phyloP scores from a whole-genome alignment of 1,140 invertebrate species.

The Berghia stephanieae region DNA sequence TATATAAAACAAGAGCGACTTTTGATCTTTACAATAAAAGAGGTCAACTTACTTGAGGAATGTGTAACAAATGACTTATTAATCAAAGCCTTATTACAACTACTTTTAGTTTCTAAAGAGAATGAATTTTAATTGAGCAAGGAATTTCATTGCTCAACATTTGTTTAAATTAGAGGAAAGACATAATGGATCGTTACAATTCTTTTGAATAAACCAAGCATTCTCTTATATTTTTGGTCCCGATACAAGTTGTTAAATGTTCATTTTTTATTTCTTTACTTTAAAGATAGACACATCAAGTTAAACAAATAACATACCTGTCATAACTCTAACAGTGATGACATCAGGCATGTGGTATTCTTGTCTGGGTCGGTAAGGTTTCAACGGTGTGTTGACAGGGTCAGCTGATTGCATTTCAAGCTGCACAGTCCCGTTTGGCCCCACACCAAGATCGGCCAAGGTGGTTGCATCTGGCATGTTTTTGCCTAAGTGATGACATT shows the following conservation, averaged over 20 bases:
- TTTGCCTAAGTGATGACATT: constrained; percentile 54
- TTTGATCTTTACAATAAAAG: no score
- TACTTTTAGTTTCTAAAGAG: no score
- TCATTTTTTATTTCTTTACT: neutral
- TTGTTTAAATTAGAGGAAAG: no score
- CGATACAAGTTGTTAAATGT: neutral
- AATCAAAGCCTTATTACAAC: no score
- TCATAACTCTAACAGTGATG: constrained; percentile 62
- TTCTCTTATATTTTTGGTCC: neutral
- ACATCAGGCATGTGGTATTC: constrained; percentile 67
- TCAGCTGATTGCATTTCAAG: constrained; percentile 65
- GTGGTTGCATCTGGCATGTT: constrained; percentile 53
- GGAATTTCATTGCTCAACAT: no score
- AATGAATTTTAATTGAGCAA: no score
- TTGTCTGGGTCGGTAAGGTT: constrained; percentile 59
- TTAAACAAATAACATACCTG: constrained; percentile 43
- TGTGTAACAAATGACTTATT: no score
- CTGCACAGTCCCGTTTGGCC: constrained; percentile 66
- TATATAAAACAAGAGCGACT: no score
- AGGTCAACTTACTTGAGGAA: no score
- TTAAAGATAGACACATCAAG: constrained; percentile 12
- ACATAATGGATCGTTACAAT: no score
- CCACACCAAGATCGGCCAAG: constrained; percentile 64
- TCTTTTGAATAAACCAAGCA: neutral
- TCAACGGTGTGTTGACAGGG: constrained; percentile 63